Conservation (phyloP, 2,888 invertebrate species). For the Dasypolia templi region DNA sequence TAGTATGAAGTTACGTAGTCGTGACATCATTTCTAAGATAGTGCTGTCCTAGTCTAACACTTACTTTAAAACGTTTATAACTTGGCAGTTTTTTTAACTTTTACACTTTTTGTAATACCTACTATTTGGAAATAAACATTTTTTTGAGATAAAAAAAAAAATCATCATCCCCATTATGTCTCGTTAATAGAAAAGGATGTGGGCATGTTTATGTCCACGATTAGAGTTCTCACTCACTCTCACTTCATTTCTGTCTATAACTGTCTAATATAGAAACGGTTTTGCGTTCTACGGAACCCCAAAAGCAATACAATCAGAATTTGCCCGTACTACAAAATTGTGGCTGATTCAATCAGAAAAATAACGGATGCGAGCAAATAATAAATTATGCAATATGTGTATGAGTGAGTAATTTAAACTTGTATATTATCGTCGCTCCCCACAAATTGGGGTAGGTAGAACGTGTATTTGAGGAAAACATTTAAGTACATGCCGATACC, state of each 20-base stretch:
- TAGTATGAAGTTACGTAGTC: too few species aligned
- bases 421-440: constrained; percentile 20
- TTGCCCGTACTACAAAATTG: constrained; percentile 33
- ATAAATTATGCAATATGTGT: constrained; percentile 58
- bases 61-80: too few species aligned
- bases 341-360: constrained; percentile 53
- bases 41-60: too few species aligned
- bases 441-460: constrained; percentile 45
- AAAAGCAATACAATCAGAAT: constrained; percentile 25
- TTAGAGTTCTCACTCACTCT: too few species aligned
- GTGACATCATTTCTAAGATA: too few species aligned
- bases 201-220: too few species aligned
- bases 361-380: constrained; percentile 34
- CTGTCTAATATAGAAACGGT: neutral
- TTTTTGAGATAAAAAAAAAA: too few species aligned
- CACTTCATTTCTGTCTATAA: too few species aligned
- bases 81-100: too few species aligned
- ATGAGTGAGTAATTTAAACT: constrained; percentile 55
- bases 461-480: constrained; percentile 30
- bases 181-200: neutral
- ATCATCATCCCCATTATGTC: too few species aligned
- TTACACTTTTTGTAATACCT: too few species aligned
- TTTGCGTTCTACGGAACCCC: constrained; percentile 7
- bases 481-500: constrained; percentile 15
- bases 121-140: too few species aligned